Base-by-base conservation (phyloP, 2,797 vertebrate genomes). In the Clarias platycephalus region DNA sequence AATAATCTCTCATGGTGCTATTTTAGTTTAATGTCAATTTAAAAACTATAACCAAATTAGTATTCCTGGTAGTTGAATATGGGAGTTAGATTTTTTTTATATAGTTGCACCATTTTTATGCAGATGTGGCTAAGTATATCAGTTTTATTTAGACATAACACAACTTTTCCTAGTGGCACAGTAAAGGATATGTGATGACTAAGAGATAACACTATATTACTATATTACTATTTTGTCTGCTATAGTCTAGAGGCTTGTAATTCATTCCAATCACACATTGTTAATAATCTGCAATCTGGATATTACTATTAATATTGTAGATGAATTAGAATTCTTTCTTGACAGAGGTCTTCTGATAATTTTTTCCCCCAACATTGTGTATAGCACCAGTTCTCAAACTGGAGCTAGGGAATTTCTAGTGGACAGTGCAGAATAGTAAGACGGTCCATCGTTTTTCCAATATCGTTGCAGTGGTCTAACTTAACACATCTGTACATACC, bases 141-240 rank as follows among this genome's bases (percentile, higher is more conserved):
- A 37, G n/a, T 28, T 64, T 83, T 64, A 34, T 34, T 49, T 66
- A 62, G 22, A 84, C 26, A 80, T 57, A 40, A 37, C 44, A 53
- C 15, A 44, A 26, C 31, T 44, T 58, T 71, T 86, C 34, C 44
- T 71, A 62, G 63, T 86, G 24, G 75, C 83, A 63, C 70, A 79
- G 49, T 83, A 58, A 76, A 76, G 24, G 28, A 13, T 31, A 58
- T 12, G 53, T 58, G 18, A 76, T 76, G 28, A 55, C 71, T 74
- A 55, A 74, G 71, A 55, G 44, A 55, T 55, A 55, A 75, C n/a
- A 55, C 49, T 28, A 55, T 55, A 18, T 18, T 53, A 26, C 49
- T 53, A 53, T 53, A 53, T 53, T 13, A 53, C 49, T 53, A 53
- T 13, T 53, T n/a, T 18, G 55, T n/a, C 44, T 74, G 44, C n/a